A percentile compares a stretch with the other conserved stretches of the same genome.
Conservation (phyloP, 2,888 invertebrate genomes). For the Marronus borbonicus region DNA sequence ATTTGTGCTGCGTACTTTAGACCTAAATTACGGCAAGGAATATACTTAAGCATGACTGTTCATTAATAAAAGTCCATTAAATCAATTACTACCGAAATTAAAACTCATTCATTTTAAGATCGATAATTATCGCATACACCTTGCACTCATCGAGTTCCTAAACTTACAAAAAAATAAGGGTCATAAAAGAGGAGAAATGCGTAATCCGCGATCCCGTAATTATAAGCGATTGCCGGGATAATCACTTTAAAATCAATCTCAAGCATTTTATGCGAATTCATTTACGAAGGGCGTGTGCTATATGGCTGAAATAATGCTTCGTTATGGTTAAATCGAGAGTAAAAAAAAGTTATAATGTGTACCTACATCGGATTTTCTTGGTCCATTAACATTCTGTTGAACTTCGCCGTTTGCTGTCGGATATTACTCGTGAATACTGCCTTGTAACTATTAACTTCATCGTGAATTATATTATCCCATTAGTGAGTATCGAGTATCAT, state of each 20-base stretch:
- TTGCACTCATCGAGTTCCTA: slow-evolving; percentile 2
- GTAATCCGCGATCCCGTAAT: slow-evolving; percentile 12
- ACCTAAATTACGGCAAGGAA: too few species aligned
- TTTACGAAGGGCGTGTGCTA: slow-evolving; percentile 3
- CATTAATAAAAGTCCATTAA: slow-evolving; percentile 41
- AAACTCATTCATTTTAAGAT: slow-evolving; percentile 24
- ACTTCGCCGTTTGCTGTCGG: too few species aligned
- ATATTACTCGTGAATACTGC: too few species aligned
- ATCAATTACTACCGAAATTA: slow-evolving; percentile 27
- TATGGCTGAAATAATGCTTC: slow-evolving; percentile 1
- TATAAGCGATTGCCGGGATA: slow-evolving; percentile 16
- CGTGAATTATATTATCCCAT: neutral
- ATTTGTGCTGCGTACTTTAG: too few species aligned
- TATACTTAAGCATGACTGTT: neutral
- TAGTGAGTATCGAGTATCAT: slow-evolving; percentile 18
- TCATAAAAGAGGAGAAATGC: neutral
- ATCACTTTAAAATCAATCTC: slow-evolving; percentile 25
- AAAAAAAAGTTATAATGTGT: too few species aligned
- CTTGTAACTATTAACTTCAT: too few species aligned
- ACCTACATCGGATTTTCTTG: too few species aligned
- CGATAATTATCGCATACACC: slow-evolving; percentile 12
- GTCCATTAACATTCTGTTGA: too few species aligned
- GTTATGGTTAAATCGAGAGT: neutral
- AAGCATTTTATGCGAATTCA: slow-evolving; percentile 10
- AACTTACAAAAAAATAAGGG: slow-evolving; percentile 1